A percentile compares a stretch with the other conserved stretches of the same genome.
phyloP scores from a whole-genome alignment of 1,140 invertebrate species.

The Drosophila kikkawai region DNA sequence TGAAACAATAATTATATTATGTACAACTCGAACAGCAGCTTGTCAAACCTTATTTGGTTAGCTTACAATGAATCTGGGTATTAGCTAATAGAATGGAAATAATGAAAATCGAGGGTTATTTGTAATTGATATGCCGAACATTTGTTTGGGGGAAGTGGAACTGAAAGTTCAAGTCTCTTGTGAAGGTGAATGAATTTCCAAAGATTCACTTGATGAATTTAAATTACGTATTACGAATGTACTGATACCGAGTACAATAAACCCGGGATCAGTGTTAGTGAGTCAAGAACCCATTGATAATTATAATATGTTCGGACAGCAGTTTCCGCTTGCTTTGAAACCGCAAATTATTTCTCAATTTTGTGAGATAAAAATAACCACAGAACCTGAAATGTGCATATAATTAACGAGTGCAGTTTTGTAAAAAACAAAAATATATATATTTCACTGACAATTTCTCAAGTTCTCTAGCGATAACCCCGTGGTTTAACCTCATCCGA shows the following conservation, averaged over 20 bases:
- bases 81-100: conserved; percentile 15
- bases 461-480: conserved; percentile 34
- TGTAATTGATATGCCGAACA: conserved; percentile 44
- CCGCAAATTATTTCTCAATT: conserved; percentile 25
- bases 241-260: conserved; percentile 24
- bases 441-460: conserved; percentile 4
- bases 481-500: conserved; percentile 12
- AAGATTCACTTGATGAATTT: conserved; percentile 23
- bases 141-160: conserved; percentile 5
- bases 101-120: conserved; percentile 30
- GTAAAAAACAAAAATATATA: background rate
- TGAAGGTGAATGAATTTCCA: conserved; percentile 37
- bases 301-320: conserved; percentile 16
- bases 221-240: background rate
- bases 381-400: conserved; percentile 20
- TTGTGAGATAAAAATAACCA: conserved; percentile 19
- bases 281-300: conserved; percentile 27
- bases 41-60: conserved; percentile 13
- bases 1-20: conserved; percentile 39
- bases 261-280: conserved; percentile 23
- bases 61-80: conserved; percentile 9
- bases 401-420: conserved; percentile 14
- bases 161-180: conserved; percentile 4
- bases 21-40: conserved; percentile 1
- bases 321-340: conserved; percentile 28